Conservation (phyloP, 1,140 invertebrate species). For the Drosophila teissieri region DNA sequence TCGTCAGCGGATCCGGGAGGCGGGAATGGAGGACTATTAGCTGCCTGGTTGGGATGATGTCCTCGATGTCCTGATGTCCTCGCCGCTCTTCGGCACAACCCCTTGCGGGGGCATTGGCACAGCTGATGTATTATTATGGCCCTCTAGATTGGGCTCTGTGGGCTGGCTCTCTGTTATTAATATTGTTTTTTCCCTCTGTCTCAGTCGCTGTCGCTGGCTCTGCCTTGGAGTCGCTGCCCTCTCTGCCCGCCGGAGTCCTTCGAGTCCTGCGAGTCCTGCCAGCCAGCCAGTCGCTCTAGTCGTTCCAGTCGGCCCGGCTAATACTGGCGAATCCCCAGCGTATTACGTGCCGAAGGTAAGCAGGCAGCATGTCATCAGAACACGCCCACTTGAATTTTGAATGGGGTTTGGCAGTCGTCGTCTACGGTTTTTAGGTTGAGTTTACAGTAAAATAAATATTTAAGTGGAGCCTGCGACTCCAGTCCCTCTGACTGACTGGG, state of each 20-base stretch:
- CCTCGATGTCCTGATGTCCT: slow-evolving; percentile 50
- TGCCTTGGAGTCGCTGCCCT: neutral
- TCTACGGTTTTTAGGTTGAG: slow-evolving; percentile 64
- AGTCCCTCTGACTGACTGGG: slow-evolving; percentile 7
- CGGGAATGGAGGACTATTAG: slow-evolving; percentile 37
- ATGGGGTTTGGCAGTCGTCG: slow-evolving; percentile 56
- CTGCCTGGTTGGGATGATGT: slow-evolving; percentile 57
- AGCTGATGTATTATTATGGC: slow-evolving; percentile 82
- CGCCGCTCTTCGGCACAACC: slow-evolving; percentile 46
- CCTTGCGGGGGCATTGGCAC: slow-evolving; percentile 78
- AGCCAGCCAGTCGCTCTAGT: neutral
- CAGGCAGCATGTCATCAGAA: slow-evolving; percentile 79
- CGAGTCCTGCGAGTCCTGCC: neutral
- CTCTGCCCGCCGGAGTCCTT: neutral
- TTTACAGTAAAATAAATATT: slow-evolving; percentile 82
- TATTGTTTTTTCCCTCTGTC: slow-evolving; percentile 66
- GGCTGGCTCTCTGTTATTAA: slow-evolving; percentile 75
- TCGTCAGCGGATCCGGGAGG: slow-evolving; percentile 14
- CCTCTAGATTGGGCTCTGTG: slow-evolving; percentile 58
- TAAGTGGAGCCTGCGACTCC: slow-evolving; percentile 63
- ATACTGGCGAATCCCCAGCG: slow-evolving; percentile 78
- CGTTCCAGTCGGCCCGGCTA: slow-evolving; percentile 54
- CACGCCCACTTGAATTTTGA: slow-evolving; percentile 81
- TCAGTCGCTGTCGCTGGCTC: neutral
- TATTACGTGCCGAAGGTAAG: slow-evolving; percentile 82